phyloP scores from a whole-genome alignment of 2,113 vertebrate species.

The Anseranas semipalmata region DNA sequence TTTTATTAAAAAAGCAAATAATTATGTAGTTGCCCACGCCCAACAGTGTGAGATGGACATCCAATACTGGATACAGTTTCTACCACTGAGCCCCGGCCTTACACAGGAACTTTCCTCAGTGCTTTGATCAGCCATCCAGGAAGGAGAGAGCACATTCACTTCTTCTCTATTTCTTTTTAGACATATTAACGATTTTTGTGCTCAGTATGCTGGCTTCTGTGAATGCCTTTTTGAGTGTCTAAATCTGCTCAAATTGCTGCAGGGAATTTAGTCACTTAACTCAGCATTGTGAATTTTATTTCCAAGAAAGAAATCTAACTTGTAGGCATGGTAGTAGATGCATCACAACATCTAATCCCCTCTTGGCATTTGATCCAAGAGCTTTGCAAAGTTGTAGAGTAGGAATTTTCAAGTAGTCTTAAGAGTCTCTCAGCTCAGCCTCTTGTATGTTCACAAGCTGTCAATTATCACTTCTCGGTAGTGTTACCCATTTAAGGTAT shows the following conservation, averaged over 20 bases:
- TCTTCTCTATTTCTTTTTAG: neutral
- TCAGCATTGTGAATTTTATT: neutral
- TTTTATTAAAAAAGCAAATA: neutral
- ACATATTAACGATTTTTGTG: neutral
- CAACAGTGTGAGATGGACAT: neutral
- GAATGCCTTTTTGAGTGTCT: neutral
- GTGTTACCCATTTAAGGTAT: neutral
- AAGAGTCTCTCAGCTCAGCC: neutral
- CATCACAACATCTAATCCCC: neutral
- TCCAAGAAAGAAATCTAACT: neutral
- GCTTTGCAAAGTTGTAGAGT: neutral
- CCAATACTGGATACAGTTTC: neutral
- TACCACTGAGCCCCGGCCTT: neutral
- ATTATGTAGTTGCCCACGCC: neutral
- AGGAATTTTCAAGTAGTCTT: neutral
- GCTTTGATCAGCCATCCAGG: neutral
- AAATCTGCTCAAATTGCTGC: neutral
- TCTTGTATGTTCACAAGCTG: neutral
- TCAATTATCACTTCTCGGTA: neutral
- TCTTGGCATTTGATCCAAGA: neutral
- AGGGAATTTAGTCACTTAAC: neutral
- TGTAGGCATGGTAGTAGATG: neutral
- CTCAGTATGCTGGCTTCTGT: neutral
- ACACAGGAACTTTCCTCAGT: neutral
- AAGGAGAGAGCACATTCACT: neutral